These are phyloP conservation scores for Hipparchia semele DNA, from an alignment of 2,888 invertebrate genomes.

Conservation along the genomic window DNA sequence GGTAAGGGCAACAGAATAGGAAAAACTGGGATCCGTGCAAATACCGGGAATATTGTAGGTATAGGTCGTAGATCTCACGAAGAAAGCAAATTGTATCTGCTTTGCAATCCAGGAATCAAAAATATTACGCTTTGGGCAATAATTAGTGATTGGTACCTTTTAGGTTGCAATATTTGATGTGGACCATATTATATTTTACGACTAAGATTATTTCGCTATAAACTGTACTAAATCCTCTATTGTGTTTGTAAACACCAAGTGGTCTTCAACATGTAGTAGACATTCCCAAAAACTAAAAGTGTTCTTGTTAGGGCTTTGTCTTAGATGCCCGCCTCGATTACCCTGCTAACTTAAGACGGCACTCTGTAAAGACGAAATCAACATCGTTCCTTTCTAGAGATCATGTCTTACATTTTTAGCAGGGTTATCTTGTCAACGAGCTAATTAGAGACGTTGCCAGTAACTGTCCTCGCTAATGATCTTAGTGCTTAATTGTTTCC, in stretches of 20 bases:
- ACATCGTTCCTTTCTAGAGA: neutral
- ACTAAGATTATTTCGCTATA: neutral
- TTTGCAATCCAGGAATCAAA: too few relatives aligned
- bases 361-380: neutral
- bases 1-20: too few relatives aligned
- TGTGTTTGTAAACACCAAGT: neutral
- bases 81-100: too few relatives aligned
- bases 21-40: too few relatives aligned
- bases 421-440: slow-evolving; percentile 19
- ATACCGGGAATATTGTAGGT: too few relatives aligned
- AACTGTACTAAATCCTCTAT: neutral
- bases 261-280: neutral
- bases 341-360: neutral
- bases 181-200: too few relatives aligned
- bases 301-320: neutral
- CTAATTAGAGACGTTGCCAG: slow-evolving; percentile 20
- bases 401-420: neutral
- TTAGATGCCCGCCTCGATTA: neutral
- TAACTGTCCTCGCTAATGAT: slow-evolving; percentile 31
- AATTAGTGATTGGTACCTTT: too few relatives aligned
- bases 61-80: too few relatives aligned
- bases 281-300: neutral
- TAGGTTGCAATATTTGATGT: too few relatives aligned
- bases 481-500: slow-evolving; percentile 30
- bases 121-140: too few relatives aligned